phyloP scores from a whole-genome alignment of 2,888 invertebrate species.

The Pollenia griseotomentosa region DNA sequence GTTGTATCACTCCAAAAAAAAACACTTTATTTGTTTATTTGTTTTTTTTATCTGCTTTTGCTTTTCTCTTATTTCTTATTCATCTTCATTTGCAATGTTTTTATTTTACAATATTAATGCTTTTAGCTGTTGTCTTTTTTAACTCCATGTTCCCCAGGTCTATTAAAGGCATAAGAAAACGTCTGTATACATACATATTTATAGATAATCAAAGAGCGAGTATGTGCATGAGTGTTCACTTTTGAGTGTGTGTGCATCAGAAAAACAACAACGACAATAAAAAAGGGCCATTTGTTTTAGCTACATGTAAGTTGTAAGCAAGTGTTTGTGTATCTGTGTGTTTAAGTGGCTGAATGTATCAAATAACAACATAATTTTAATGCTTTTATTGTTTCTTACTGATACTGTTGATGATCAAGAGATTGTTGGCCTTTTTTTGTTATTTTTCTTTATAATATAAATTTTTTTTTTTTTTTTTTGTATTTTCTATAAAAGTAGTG shows the following conservation, averaged over 20 bases:
- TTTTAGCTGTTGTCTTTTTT: constrained; percentile 17
- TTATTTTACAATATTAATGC: constrained; percentile 3
- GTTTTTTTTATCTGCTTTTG: neutral
- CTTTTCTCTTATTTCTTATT: neutral
- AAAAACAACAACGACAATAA: constrained; percentile 14
- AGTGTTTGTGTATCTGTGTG: neutral
- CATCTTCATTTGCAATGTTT: neutral
- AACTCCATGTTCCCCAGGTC: constrained; percentile 13
- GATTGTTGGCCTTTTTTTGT: constrained; percentile 63
- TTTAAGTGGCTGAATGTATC: constrained; percentile 16
- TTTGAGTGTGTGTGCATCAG: constrained; percentile 1
- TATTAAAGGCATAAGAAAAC: constrained; percentile 11
- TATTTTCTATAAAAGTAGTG: constrained; percentile 68
- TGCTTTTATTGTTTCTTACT: constrained; percentile 31
- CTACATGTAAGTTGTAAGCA: neutral
- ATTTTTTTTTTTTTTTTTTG: constrained; percentile 34
- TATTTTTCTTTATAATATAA: constrained; percentile 14
- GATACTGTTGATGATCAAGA: constrained; percentile 55
- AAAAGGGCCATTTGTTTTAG: constrained; percentile 56
- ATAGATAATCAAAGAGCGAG: constrained; percentile 17
- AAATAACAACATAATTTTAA: constrained; percentile 56
- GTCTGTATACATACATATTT: neutral
- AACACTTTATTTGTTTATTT: neutral
- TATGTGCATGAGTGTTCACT: neutral
- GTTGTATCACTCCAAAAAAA: no score